Percentiles rank a stretch among this genome's conserved stretches.
phyloP scores from a whole-genome alignment of 2,797 vertebrate genomes.

The Platyrinchus mystaceus region DNA sequence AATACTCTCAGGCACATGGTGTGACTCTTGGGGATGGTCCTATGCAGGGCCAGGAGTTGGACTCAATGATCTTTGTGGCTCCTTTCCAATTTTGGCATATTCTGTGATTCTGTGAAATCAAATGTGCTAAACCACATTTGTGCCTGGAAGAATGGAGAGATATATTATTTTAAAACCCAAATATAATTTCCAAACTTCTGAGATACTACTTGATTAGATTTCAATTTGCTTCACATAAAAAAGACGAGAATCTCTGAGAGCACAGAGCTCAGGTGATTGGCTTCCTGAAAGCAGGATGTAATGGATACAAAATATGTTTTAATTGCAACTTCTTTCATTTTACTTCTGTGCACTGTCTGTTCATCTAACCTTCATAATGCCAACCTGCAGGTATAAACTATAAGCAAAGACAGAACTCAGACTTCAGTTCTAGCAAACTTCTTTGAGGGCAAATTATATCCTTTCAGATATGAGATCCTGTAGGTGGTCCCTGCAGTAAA shows the following conservation, averaged over 20 bases:
- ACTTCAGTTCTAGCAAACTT: neutral
- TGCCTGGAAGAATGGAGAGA: neutral
- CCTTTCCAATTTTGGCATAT: neutral
- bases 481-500: neutral
- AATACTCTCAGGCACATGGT: neutral
- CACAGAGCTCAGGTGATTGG: accelerated
- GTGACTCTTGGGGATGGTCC: neutral
- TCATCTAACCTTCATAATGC: neutral
- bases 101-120: neutral
- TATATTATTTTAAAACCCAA: neutral
- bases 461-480: neutral
- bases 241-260: neutral
- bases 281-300: neutral
- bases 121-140: neutral
- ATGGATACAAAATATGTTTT: neutral
- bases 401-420: neutral
- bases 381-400: neutral
- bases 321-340: neutral
- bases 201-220: neutral
- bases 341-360: neutral
- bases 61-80: neutral
- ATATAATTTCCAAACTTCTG: neutral
- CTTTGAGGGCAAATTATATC: neutral
- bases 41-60: neutral
- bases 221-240: neutral